Evolutionary conservation across 2,888 invertebrate genomes (phyloP).

Genomic region (Drosophila colorata): DNA sequence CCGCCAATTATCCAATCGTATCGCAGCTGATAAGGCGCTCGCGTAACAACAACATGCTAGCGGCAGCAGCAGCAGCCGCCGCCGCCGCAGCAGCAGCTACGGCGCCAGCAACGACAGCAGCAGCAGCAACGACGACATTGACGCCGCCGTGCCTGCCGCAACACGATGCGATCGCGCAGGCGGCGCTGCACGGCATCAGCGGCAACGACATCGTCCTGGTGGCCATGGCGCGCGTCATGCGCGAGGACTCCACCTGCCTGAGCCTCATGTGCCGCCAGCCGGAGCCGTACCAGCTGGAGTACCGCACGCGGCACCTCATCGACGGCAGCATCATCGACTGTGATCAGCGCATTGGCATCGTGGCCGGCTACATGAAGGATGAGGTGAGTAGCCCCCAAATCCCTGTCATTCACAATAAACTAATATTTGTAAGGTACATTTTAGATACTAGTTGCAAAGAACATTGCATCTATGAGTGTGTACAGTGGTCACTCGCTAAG

Average conservation of each 20-base stretch:
- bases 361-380: conserved; percentile 95
- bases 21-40: conserved; percentile 86
- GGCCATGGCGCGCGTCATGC: conserved; percentile 90
- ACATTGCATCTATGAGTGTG: background rate
- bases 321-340: conserved; percentile 96
- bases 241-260: conserved; percentile 85
- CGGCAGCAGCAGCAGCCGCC: conserved; percentile 61
- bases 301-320: conserved; percentile 94
- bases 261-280: conserved; percentile 89
- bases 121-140: conserved; percentile 63
- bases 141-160: conserved; percentile 65
- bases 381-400: conserved; percentile 88
- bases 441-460: background rate
- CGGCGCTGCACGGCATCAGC: conserved; percentile 86
- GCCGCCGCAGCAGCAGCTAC: conserved; percentile 45
- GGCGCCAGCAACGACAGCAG: conserved; percentile 64
- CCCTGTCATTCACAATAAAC: background rate
- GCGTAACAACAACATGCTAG: conserved; percentile 80
- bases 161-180: conserved; percentile 85
- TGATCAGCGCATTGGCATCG: conserved; percentile 95
- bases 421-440: background rate
- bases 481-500: background rate
- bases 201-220: conserved; percentile 89
- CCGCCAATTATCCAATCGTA: conserved; percentile 85
- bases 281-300: conserved; percentile 92